Evolutionary conservation across 2,888 invertebrate species (phyloP).

Genomic region (Boloria selene): DNA sequence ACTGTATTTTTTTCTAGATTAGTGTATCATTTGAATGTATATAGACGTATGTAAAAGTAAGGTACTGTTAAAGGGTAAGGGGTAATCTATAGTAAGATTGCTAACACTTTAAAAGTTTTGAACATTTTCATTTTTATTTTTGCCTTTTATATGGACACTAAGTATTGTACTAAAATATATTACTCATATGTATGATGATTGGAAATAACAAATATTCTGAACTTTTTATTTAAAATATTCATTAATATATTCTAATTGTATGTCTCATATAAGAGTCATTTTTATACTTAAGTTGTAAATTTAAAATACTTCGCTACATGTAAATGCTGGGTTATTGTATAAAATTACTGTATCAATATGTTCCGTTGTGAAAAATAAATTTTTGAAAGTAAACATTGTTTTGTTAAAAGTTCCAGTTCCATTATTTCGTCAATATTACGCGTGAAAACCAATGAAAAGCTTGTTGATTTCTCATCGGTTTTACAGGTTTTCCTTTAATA

Average conservation of each 20-base stretch:
- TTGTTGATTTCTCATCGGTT: too few species aligned
- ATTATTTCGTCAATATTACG: not conserved
- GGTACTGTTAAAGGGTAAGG: slow-evolving; percentile 7
- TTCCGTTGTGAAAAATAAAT: slow-evolving; percentile 67
- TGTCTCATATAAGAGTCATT: not conserved
- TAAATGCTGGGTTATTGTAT: slow-evolving; percentile 49
- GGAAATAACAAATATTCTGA: not conserved
- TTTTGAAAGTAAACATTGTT: slow-evolving; percentile 47
- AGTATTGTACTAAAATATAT: not conserved
- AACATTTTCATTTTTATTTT: not conserved
- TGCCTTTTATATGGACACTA: not conserved
- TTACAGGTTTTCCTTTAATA: too few species aligned
- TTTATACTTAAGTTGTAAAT: not conserved
- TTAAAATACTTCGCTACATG: slow-evolving; percentile 31
- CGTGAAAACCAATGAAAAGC: too few species aligned
- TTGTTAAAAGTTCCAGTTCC: slow-evolving; percentile 4
- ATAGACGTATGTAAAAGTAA: slow-evolving; percentile 15
- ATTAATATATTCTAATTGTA: not conserved
- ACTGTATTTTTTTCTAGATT: not conserved
- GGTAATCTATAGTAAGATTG: slow-evolving; percentile 9
- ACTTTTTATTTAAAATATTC: too few species aligned
- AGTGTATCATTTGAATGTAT: slow-evolving; percentile 13
- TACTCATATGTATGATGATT: not conserved
- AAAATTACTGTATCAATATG: slow-evolving; percentile 55
- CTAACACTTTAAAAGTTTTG: slow-evolving; percentile 6